Percentiles rank a stretch among this genome's conserved stretches.
These are phyloP conservation scores for Drosophila sp. DNA, from an alignment of 1,140 invertebrate genomes.

Conservation along the genomic window DNA sequence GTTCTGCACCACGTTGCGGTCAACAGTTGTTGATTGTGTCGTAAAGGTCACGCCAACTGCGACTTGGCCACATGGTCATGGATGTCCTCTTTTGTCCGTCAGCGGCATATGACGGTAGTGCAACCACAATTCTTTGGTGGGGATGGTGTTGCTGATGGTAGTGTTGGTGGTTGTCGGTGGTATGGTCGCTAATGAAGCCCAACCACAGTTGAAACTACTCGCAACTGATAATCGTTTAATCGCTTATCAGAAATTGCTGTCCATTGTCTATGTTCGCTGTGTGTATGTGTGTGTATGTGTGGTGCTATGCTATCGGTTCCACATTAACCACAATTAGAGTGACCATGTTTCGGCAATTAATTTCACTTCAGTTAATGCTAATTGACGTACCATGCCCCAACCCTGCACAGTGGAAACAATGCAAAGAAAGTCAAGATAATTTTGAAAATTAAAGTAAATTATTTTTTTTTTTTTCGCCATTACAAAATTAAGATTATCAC, in stretches of 20 bases:
- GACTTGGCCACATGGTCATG: constrained; percentile 32
- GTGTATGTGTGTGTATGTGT: constrained; percentile 9
- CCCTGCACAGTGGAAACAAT: constrained; percentile 32
- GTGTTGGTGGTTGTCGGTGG: background rate
- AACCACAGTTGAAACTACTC: constrained; percentile 11
- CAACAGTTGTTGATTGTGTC: constrained; percentile 55
- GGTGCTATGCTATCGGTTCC: constrained; percentile 58
- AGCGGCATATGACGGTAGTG: constrained; percentile 29
- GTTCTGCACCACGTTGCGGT: constrained; percentile 34
- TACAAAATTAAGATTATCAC: no score
- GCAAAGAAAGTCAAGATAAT: background rate
- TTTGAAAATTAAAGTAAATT: background rate
- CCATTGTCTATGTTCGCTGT: constrained; percentile 43
- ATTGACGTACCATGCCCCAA: constrained; percentile 44
- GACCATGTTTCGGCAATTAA: constrained; percentile 67
- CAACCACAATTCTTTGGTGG: no score
- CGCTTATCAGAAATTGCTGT: constrained; percentile 66
- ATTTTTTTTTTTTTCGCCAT: no score
- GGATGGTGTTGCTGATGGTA: no score
- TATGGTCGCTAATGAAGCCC: constrained; percentile 35
- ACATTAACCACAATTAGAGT: constrained; percentile 76
- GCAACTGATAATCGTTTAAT: constrained; percentile 69
- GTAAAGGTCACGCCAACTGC: constrained; percentile 42
- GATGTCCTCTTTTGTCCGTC: constrained; percentile 3
- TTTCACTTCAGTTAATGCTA: constrained; percentile 76